These are phyloP conservation scores for Prosapia bicincta DNA, from an alignment of 2,888 invertebrate species.

Conservation along the genomic window DNA sequence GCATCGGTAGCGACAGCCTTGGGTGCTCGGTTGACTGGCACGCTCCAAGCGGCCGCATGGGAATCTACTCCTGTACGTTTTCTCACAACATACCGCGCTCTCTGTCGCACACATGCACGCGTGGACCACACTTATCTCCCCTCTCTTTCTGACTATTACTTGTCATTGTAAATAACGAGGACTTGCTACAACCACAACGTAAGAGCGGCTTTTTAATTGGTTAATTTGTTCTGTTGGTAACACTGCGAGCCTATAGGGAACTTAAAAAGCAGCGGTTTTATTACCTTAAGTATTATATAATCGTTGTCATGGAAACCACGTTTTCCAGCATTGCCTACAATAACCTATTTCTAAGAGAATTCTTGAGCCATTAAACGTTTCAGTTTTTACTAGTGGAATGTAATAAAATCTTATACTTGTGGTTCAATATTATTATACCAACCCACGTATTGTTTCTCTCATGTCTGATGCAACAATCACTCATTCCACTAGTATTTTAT, in stretches of 20 bases:
- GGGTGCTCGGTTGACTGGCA: not conserved
- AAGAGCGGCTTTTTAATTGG: not conserved
- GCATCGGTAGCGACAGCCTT: not conserved
- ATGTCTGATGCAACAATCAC: too few species aligned
- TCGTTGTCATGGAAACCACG: not conserved
- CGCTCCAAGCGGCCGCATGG: not conserved
- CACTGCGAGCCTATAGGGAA: not conserved
- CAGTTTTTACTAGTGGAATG: too few species aligned
- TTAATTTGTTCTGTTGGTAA: not conserved
- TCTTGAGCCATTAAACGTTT: too few species aligned
- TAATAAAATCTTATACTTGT: too few species aligned
- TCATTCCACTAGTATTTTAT: too few species aligned
- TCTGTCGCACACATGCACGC: not conserved
- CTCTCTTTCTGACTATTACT: not conserved
- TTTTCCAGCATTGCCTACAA: too few species aligned
- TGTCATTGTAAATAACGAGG: not conserved
- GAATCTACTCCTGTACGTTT: not conserved
- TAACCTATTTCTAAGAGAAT: too few species aligned
- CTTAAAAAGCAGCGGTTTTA: not conserved
- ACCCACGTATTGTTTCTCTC: too few species aligned
- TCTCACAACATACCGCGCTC: not conserved
- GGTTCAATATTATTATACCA: too few species aligned
- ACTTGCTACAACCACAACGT: not conserved
- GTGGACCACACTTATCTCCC: slow-evolving; percentile 2
- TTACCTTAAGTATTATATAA: not conserved